Base-by-base conservation (phyloP, 2,888 invertebrate genomes). In the Lasius platythorax region DNA sequence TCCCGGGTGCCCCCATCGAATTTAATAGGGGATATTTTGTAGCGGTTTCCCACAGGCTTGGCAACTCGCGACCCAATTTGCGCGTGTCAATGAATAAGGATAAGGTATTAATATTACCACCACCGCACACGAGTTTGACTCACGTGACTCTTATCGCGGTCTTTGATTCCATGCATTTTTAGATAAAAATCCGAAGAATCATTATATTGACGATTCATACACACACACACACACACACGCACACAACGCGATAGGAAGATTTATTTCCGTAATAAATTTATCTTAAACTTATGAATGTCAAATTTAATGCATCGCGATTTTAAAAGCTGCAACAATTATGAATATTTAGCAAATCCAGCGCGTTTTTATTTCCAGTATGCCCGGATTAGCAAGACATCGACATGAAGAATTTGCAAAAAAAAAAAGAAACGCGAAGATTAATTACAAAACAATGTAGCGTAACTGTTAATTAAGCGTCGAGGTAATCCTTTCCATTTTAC, bases 51-150 rank as follows among this genome's bases (percentile, higher is more conserved):
- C 93, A 93, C 93, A 92, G 88, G 63, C 83, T 82, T 70, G 63
- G 74, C 56, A 83, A 85, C 75, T 79, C 70, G 88, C 87, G 82
- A 83, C 75, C 86, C 86, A 83, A 88, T 88, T 90, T 87, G 89
- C 64, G 89, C 93, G 93, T 93, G 93, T 85, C 92, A 85, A 83
- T 83, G 93, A 93, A 93, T 93, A 90, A 79, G 79, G 90, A 89
- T 88, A 78, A 70, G 85, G 92, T 88, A 92, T 89, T 85, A 90
- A 75, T 67, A 67, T 63, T 23, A 68, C 75, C 78, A 50, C 43
- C 58, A 40, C 56, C 50, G 23, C 64, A 66, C 11, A 30, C 67
- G 64, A 86, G 72, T 79, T 74, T 33, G 58, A 73, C 43, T 76
- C 73, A 63, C 74, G 75, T 46, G 75, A 68, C 33, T 56, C 63